Evolutionary conservation across 2,888 invertebrate genomes (phyloP).

Genomic region (Drosophila formosana): DNA sequence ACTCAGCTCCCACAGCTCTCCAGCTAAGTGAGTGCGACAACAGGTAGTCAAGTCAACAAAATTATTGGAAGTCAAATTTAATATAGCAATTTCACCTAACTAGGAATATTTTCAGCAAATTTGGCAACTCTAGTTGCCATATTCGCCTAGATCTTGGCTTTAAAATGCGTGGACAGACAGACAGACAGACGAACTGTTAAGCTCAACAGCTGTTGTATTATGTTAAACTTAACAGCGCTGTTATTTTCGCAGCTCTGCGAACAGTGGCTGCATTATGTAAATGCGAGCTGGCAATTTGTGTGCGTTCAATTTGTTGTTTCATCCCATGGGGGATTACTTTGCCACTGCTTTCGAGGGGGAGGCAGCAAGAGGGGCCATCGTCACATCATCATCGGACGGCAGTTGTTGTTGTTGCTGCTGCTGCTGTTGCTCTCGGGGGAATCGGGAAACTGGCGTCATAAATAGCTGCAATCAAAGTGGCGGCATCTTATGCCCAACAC

Average conservation of each 20-base stretch:
- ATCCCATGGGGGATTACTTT: not conserved
- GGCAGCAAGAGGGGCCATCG: constrained; percentile 1
- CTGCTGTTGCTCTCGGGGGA: not conserved
- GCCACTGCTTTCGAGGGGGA: not conserved
- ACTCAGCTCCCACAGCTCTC: not conserved
- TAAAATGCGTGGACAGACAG: not conserved
- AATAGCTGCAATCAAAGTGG: constrained; percentile 44
- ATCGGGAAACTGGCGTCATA: constrained; percentile 30
- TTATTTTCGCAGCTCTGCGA: not conserved
- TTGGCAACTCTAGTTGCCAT: not conserved
- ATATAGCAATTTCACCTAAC: too few relatives aligned
- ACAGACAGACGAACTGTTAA: not conserved
- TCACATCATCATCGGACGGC: constrained; percentile 1
- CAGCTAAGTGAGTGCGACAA: too few relatives aligned
- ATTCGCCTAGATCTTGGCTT: not conserved
- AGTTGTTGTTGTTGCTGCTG: not conserved
- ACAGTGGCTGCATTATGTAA: not conserved
- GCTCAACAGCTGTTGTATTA: not conserved
- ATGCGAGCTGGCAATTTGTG: not conserved
- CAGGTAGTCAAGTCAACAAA: too few relatives aligned
- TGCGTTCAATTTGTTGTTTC: constrained; percentile 1
- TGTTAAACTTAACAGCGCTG: constrained; percentile 1
- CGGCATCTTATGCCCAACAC: constrained; percentile 29
- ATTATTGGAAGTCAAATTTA: too few relatives aligned
- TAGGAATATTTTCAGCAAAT: not conserved